Evolutionary conservation across 2,797 vertebrate species (phyloP), one percentile per base, ranked within the genome.

Genomic region (Acanthurus leucopareius): DNA sequence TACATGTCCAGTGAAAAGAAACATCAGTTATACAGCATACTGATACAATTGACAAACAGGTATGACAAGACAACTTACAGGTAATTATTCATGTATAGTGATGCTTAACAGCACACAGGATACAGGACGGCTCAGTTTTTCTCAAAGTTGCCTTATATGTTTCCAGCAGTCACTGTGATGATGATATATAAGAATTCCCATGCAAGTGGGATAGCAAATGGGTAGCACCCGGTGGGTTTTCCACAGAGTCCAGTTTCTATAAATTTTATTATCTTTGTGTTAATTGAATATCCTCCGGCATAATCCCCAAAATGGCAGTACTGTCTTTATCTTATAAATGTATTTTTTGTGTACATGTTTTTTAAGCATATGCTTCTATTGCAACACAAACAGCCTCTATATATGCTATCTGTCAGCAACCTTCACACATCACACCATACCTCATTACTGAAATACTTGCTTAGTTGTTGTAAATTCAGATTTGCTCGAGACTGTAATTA

Each of bases 11-110:
- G 5, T 35, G 32, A 35, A 35, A 35, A 35, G 35, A 66, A 45
- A 58, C n/a, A 44, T 54, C 16, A 59, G 57, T 42, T 69, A 22
- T 5, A 61, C 25, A 28, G 10, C 25, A 22, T 51, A 16, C 19
- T 17, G 54, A 17, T 54, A 8, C 45, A 66, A 69, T 79, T 79
- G 7, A 63, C 64, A 56, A 75, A 7, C 62, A n/a, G 22, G 16
- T 59, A 35, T 7, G 7, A 25, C 7, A 35, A 35, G 32, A 35
- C 45, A 16, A 11, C 35, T 44, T 25, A 38, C 3, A 52, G 17
- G 14, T 35, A 63, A 25, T 47, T 62, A 47, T 44, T 52, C 0
- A 20, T 70, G 32, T 15, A 44, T 10, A 2, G 53, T 22, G 22
- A 47, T 68, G 19, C 11, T 69, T 11, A 22, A 65, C 65, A 66